These are phyloP conservation scores for Stictocephala bisonia DNA, from an alignment of 2,888 invertebrate genomes.

Conservation along the genomic window DNA sequence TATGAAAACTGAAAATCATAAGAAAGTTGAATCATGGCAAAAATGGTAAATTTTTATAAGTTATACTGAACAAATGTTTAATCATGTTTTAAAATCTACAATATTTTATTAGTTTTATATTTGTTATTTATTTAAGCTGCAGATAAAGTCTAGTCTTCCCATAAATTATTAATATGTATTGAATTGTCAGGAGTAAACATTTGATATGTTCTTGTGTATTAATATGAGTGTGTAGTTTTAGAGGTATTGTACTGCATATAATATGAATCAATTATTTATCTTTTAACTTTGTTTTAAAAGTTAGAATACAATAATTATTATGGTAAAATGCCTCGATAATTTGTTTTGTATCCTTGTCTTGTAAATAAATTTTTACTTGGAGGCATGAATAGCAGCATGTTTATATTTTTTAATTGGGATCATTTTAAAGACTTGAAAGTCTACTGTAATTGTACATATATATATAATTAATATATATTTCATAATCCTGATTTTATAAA, in stretches of 20 bases:
- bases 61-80: too few relatives aligned
- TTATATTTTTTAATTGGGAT: conserved; percentile 29
- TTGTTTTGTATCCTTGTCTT: too few relatives aligned
- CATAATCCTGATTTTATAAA: conserved; percentile 4
- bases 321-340: conserved; percentile 20
- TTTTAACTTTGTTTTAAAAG: conserved; percentile 40
- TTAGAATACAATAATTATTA: background rate
- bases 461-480: conserved; percentile 24
- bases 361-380: too few relatives aligned
- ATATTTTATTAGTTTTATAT: background rate
- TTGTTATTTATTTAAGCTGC: background rate
- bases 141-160: conserved; percentile 14
- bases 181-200: too few relatives aligned
- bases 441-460: conserved; percentile 9
- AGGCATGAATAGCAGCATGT: background rate
- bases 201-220: too few relatives aligned
- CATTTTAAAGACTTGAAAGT: conserved; percentile 16
- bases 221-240: conserved; percentile 4
- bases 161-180: background rate
- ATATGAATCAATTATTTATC: too few relatives aligned
- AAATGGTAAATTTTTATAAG: too few relatives aligned
- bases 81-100: too few relatives aligned
- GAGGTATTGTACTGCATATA: background rate
- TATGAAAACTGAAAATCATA: too few relatives aligned
- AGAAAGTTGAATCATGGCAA: background rate